Base-by-base conservation (phyloP, 2,113 vertebrate species). In the Rhinichthys klamathensis region DNA sequence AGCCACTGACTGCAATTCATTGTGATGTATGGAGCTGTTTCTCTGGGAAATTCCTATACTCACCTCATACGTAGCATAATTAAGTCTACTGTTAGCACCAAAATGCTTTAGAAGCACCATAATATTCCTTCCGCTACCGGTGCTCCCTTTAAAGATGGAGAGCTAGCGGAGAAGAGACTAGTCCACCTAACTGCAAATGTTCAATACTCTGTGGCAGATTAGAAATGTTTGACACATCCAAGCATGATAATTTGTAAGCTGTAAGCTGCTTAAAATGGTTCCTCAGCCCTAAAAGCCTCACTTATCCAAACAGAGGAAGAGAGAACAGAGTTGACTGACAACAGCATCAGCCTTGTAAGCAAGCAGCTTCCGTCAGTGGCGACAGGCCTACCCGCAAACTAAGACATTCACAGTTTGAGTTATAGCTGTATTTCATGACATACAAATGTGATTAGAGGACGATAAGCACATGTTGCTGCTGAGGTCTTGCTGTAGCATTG, bases 221-320 rank as follows among this genome's bases (percentile, higher is more conserved):
- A 93, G 91, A 93, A 90, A 92, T 94, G 92, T 92, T 93, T 90
- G 91, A 93, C 92, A 93, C 92, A 92, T 92, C 90, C 92, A 91
- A 90, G 91, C 90, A 91, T 91, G 92, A 93, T 94, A 89, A 92
- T 92, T 94, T 93, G 92, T 92, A 91, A 88, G 91, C 92, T 93
- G 44, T 93, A 93, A 93, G 92, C 93, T 91, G 92, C 94, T 94
- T 94, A 93, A 93, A 90, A 92, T 92, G 91, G 91, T 92, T 93
- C 90, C 91, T 90, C 92, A 89, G 90, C 91, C 90, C 87, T 91
- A 88, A 91, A 92, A 92, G 91, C 89, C 81, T 89, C 91, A 92
- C 91, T 91, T 90, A 94, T 92, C 90, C 93, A 35, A 84, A 84
- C 74, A 72, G 44, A 75, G 82, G 23, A 44, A 81, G 74, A 80